Evolutionary conservation across 2,888 invertebrate species (phyloP).

Genomic region (Athripsodes cinereus): DNA sequence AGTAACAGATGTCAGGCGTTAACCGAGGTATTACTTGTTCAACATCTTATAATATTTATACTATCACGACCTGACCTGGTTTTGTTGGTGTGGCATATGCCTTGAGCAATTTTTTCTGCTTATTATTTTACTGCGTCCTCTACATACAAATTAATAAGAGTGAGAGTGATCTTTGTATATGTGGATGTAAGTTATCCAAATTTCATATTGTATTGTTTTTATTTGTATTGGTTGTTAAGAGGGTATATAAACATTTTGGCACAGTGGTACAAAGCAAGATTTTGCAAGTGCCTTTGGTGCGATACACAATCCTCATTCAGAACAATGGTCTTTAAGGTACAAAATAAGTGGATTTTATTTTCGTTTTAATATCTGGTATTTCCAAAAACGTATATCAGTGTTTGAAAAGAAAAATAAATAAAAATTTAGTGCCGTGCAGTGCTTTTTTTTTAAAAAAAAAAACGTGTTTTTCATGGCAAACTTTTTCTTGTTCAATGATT

Average conservation of each 20-base stretch:
- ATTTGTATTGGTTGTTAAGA: neutral
- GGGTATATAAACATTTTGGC: neutral
- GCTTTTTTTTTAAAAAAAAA: neutral
- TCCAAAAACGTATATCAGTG: neutral
- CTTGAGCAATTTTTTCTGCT: constrained; percentile 3
- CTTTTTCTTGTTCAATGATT: too few relatives aligned
- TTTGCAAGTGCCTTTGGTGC: constrained; percentile 6
- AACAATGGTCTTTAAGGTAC: constrained; percentile 7
- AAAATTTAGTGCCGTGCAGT: neutral
- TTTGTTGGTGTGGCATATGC: neutral
- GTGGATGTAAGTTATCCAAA: constrained; percentile 5
- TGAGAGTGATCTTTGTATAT: neutral
- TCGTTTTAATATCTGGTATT: neutral
- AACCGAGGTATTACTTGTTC: too few relatives aligned
- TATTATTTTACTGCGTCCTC: neutral
- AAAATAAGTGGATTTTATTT: neutral
- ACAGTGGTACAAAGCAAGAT: neutral
- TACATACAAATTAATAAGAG: neutral
- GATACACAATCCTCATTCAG: neutral
- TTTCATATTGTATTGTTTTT: neutral
- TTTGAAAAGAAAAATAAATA: neutral
- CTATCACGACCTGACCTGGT: neutral
- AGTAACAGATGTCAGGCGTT: too few relatives aligned
- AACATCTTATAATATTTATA: too few relatives aligned
- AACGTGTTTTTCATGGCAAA: too few relatives aligned